Evolutionary conservation across 2,113 vertebrate genomes (phyloP).

Genomic region (Hucho hucho): DNA sequence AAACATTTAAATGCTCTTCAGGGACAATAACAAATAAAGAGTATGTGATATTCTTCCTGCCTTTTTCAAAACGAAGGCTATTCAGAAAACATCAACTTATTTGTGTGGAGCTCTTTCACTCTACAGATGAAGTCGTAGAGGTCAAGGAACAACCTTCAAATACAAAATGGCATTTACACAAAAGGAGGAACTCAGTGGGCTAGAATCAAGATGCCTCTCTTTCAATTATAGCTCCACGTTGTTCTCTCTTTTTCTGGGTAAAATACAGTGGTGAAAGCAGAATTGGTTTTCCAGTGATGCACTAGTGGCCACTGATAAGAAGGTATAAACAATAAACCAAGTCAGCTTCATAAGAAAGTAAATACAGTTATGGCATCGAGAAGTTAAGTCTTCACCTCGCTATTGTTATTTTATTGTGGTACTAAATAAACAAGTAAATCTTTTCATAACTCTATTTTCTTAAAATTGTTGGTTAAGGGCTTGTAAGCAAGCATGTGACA

Average conservation of each 20-base stretch:
- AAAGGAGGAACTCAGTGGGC: not conserved
- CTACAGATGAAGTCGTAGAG: not conserved
- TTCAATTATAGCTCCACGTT: not conserved
- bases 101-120: not conserved
- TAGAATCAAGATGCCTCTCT: not conserved
- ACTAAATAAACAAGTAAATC: no score
- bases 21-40: not conserved
- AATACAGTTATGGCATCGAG: no score
- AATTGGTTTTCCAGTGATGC: not conserved
- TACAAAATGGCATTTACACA: not conserved
- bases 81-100: not conserved
- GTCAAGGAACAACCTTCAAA: not conserved
- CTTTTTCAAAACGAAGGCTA: not conserved
- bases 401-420: no score
- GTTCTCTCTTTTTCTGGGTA: not conserved
- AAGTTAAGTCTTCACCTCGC: no score
- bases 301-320: not conserved
- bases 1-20: no score
- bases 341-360: no score
- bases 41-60: not conserved
- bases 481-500: no score
- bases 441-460: no score
- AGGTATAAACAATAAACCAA: no score
- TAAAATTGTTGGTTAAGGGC: no score
- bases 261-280: not conserved